Evolutionary conservation across 2,797 vertebrate genomes (phyloP).

Genomic region (Macroramphosus scolopax): DNA sequence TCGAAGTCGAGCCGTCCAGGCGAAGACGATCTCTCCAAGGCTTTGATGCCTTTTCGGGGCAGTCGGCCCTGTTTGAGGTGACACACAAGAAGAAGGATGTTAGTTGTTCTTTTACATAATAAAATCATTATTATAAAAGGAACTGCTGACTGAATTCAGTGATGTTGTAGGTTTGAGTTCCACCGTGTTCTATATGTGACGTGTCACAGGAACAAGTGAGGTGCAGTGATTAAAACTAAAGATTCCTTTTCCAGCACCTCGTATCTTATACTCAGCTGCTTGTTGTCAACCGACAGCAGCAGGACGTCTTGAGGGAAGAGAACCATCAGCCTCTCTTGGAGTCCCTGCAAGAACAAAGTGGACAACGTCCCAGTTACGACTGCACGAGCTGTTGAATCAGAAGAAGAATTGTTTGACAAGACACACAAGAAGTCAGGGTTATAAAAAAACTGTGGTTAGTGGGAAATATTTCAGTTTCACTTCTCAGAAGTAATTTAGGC

Average conservation of each 20-base stretch:
- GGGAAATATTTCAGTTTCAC: no score
- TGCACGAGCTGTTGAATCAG: no score
- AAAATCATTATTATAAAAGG: no score
- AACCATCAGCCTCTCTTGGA: slow-evolving; percentile 80
- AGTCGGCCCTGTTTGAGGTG: slow-evolving; percentile 76
- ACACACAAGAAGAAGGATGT: slow-evolving; percentile 6
- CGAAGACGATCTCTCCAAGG: slow-evolving; percentile 71
- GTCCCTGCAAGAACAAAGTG: slow-evolving; percentile 60
- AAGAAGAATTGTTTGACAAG: no score
- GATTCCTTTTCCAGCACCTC: slow-evolving; percentile 71
- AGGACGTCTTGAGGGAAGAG: slow-evolving; percentile 83
- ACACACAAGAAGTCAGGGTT: no score
- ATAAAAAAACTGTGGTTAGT: no score
- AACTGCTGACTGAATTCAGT: no score
- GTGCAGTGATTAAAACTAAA: no score
- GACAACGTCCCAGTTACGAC: background rate
- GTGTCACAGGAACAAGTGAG: no score
- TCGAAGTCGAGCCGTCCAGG: slow-evolving; percentile 80
- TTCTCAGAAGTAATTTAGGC: no score
- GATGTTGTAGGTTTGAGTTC: no score
- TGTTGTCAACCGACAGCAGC: slow-evolving; percentile 80
- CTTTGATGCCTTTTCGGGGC: slow-evolving; percentile 75
- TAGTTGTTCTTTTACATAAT: slow-evolving; percentile 24
- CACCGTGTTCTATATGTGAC: no score
- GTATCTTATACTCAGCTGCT: slow-evolving; percentile 73